Evolutionary conservation across 2,113 vertebrate species (phyloP).

Genomic region (Pygoscelis adeliae): DNA sequence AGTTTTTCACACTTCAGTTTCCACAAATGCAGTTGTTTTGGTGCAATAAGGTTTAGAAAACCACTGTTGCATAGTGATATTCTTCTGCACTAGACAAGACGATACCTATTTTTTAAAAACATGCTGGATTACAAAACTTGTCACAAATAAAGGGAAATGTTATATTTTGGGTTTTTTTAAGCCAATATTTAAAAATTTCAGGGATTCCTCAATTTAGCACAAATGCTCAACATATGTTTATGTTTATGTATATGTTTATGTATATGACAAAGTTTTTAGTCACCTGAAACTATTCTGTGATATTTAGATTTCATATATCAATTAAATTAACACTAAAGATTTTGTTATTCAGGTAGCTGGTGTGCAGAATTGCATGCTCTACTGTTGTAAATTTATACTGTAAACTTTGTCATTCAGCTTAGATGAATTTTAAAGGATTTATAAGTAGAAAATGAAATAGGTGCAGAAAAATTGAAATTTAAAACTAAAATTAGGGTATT

Average conservation of each 20-base stretch:
- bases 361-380: background rate
- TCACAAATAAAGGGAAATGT: background rate
- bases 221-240: background rate
- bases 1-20: constrained; percentile 44
- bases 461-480: background rate
- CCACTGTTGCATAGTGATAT: background rate
- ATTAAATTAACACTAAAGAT: background rate
- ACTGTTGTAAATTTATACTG: background rate
- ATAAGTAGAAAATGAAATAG: background rate
- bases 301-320: background rate
- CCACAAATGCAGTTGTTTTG: constrained; percentile 46
- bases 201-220: background rate
- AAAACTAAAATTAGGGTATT: background rate
- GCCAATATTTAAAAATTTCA: background rate
- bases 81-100: constrained; percentile 6
- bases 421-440: background rate
- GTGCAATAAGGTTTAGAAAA: constrained; percentile 38
- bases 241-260: background rate
- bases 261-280: background rate
- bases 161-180: background rate
- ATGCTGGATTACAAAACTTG: background rate
- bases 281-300: background rate
- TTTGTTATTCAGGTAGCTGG: background rate
- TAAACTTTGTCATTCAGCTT: background rate
- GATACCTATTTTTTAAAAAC: background rate